Percentiles rank a stretch among this genome's conserved stretches.
These are phyloP conservation scores for Rhynchonema sp. DNA, from an alignment of 2,888 invertebrate species.

Conservation along the genomic window DNA sequence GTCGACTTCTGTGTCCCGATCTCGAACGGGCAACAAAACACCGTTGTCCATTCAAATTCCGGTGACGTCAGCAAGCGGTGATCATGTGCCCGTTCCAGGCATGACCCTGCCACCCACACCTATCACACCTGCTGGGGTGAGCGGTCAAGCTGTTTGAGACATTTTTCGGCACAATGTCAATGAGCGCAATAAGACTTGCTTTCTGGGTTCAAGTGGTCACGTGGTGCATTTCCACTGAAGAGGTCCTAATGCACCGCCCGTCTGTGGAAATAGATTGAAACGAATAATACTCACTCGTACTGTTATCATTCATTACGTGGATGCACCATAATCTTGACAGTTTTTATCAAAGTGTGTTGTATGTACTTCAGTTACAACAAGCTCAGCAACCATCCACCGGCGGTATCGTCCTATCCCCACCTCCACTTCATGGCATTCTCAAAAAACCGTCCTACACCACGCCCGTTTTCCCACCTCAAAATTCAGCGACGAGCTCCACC, in stretches of 20 bases:
- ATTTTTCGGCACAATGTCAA: too few species aligned
- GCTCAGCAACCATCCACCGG: neutral
- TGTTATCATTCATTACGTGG: too few species aligned
- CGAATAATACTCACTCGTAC: too few species aligned
- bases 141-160: too few species aligned
- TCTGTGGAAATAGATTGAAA: too few species aligned
- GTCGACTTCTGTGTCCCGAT: neutral
- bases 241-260: too few species aligned
- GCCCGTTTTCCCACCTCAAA: neutral
- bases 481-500: neutral
- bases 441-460: constrained; percentile 1
- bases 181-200: too few species aligned
- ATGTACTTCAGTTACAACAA: too few species aligned
- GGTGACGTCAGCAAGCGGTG: neutral
- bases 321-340: too few species aligned
- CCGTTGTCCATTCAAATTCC: neutral
- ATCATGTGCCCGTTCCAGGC: neutral
- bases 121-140: neutral
- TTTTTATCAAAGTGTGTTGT: too few species aligned
- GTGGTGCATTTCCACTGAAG: too few species aligned
- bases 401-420: neutral
- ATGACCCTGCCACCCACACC: neutral
- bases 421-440: constrained; percentile 8
- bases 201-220: too few species aligned
- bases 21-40: neutral